phyloP scores from a whole-genome alignment of 1,140 invertebrate genomes.

The Psix sp. region DNA sequence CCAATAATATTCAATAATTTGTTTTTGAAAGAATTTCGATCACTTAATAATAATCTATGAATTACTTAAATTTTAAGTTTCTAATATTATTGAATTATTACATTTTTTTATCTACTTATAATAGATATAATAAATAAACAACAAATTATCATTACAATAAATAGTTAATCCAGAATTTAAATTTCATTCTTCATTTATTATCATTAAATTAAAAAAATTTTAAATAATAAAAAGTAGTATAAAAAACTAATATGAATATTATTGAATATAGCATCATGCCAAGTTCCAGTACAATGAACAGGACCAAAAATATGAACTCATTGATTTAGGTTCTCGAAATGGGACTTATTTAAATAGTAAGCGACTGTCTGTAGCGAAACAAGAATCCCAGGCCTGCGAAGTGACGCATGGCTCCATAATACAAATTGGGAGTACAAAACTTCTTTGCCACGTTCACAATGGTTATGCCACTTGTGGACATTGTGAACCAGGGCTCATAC shows the following conservation, averaged over 20 bases:
- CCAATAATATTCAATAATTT: too few species aligned
- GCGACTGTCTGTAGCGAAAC: slow-evolving; percentile 84
- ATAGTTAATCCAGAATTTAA: neutral
- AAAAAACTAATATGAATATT: slow-evolving; percentile 1
- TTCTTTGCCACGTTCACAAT: slow-evolving; percentile 91
- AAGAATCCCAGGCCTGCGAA: slow-evolving; percentile 80
- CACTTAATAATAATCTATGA: too few species aligned
- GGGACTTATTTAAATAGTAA: slow-evolving; percentile 90
- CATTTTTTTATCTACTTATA: too few species aligned
- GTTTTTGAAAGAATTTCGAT: too few species aligned
- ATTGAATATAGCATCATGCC: slow-evolving; percentile 82
- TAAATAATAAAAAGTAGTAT: too few species aligned
- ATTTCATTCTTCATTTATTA: neutral
- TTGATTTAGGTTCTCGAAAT: slow-evolving; percentile 91
- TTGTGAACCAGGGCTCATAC: slow-evolving; percentile 91
- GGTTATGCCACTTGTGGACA: slow-evolving; percentile 90
- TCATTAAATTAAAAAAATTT: too few species aligned
- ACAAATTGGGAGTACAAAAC: slow-evolving; percentile 83
- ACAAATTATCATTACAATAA: neutral
- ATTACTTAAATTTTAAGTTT: too few species aligned
- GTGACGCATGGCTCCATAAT: slow-evolving; percentile 86
- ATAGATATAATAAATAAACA: too few species aligned
- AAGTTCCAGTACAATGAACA: slow-evolving; percentile 82
- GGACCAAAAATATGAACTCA: slow-evolving; percentile 81
- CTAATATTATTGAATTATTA: too few species aligned